Base-by-base conservation (phyloP, 1,140 invertebrate species). In the Trigoniulus corallinus region DNA sequence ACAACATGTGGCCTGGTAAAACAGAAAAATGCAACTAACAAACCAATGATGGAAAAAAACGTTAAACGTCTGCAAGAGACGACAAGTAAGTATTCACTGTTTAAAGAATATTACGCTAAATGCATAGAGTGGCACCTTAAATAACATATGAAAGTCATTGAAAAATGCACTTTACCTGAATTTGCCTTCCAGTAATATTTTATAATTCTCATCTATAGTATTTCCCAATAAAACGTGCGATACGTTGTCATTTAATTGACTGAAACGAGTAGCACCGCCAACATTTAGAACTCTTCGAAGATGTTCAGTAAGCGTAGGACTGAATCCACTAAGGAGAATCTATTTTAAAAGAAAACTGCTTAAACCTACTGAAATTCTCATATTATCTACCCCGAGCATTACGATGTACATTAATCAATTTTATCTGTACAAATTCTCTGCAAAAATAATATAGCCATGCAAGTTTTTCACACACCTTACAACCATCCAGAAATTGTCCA, bases 401-500 rank as follows among this genome's bases (percentile, higher is more conserved):
- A n/a, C n/a, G n/a, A n/a, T n/a, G n/a, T n/a, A n/a, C n/a, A n/a
- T n/a, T n/a, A n/a, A n/a, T n/a, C n/a, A n/a, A n/a, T n/a, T n/a
- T n/a, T n/a, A n/a, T n/a, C n/a, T n/a, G n/a, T n/a, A n/a, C n/a
- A 24, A 20, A 18, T 18, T 44, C 18, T 10, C 7, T 7, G 7
- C 21, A 34, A 34, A 34, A 34, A 34, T 34, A 7, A 7, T 15
- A 34, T 34, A 34, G 7, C 15, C 7, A 7, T 7, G 21, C 42
- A 44, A 12, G 4, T 10, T 10, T 21, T 7, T 44, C 18, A 24
- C 18, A 10, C 12, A 84, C 79, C 64, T 80, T 81, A 63, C 82
- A 88, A 45, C 84, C 84, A 67, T 91, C 85, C 40, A 91, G 74
- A 61, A 87, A 87, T 42, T 74, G 66, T 37, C 84, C 85, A 56